Percentiles rank a stretch among this genome's conserved stretches.
Conservation (phyloP, 2,888 invertebrate genomes). For the Vannuccia rotundouncinata region DNA sequence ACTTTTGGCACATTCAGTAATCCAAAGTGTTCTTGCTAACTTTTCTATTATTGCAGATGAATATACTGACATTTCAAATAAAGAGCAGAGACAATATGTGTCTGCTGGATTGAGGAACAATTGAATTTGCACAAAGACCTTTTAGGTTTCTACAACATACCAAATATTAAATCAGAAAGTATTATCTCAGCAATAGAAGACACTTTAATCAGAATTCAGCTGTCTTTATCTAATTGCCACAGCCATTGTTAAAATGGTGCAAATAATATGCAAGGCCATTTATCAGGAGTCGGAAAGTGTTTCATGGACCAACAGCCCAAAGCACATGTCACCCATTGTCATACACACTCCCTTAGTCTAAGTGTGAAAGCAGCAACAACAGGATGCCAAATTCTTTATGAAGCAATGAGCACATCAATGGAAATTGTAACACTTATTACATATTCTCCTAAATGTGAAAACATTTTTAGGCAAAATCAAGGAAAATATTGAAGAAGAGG, state of each 20-base stretch:
- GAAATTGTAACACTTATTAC: background rate
- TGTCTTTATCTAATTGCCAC: background rate
- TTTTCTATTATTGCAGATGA: background rate
- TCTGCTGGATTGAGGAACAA: background rate
- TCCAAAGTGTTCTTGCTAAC: background rate
- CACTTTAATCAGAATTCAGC: background rate
- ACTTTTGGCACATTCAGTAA: background rate
- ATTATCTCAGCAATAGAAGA: background rate
- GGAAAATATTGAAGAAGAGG: conserved; percentile 1
- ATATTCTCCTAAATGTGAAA: background rate
- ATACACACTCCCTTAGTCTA: background rate
- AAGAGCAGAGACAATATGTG: background rate
- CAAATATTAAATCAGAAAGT: background rate
- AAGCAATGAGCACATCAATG: background rate
- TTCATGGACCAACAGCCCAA: background rate
- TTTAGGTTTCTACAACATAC: background rate
- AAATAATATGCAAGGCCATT: background rate
- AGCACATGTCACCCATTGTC: background rate
- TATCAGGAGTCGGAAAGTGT: background rate
- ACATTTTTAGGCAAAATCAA: background rate
- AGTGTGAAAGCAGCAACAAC: background rate
- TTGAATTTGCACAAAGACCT: background rate
- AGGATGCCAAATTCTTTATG: background rate
- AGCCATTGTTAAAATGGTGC: background rate
- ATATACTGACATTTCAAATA: background rate